A percentile compares a stretch with the other conserved stretches of the same genome.
These are phyloP conservation scores for Cremastobaeus sp. DNA, from an alignment of 2,888 invertebrate species.

Conservation along the genomic window DNA sequence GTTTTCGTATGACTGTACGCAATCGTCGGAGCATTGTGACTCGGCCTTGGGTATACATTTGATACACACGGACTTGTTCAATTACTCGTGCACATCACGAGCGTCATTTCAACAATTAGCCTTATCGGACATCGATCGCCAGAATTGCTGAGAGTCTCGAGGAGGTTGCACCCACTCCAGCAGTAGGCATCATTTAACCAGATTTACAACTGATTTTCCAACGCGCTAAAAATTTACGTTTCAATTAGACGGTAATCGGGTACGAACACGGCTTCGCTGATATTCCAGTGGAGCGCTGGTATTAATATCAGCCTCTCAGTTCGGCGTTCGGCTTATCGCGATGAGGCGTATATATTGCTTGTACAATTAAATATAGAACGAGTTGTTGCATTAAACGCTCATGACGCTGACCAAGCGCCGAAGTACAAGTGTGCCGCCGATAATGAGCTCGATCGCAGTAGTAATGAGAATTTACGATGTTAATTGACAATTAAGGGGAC, in stretches of 20 bases:
- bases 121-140: conserved; percentile 63
- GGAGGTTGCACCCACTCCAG: neutral
- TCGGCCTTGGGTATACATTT: conserved; percentile 40
- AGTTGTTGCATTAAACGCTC: conserved; percentile 42
- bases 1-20: conserved; percentile 70
- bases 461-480: conserved; percentile 61
- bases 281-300: conserved; percentile 10
- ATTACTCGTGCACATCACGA: conserved; percentile 69
- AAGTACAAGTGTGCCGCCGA: conserved; percentile 46
- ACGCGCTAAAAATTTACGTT: conserved; percentile 43
- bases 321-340: conserved; percentile 35
- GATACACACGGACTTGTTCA: conserved; percentile 64
- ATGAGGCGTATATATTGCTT: conserved; percentile 45
- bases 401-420: conserved; percentile 39
- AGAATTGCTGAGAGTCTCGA: too few species aligned
- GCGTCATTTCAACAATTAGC: conserved; percentile 72
- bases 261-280: conserved; percentile 20
- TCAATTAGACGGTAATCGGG: conserved; percentile 48
- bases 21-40: conserved; percentile 56
- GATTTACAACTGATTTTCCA: conserved; percentile 24
- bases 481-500: conserved; percentile 56
- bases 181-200: too few species aligned
- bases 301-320: conserved; percentile 40
- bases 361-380: conserved; percentile 55
- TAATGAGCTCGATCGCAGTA: conserved; percentile 37